phyloP scores from a whole-genome alignment of 2,888 invertebrate species.

The Entomobrya proxima region DNA sequence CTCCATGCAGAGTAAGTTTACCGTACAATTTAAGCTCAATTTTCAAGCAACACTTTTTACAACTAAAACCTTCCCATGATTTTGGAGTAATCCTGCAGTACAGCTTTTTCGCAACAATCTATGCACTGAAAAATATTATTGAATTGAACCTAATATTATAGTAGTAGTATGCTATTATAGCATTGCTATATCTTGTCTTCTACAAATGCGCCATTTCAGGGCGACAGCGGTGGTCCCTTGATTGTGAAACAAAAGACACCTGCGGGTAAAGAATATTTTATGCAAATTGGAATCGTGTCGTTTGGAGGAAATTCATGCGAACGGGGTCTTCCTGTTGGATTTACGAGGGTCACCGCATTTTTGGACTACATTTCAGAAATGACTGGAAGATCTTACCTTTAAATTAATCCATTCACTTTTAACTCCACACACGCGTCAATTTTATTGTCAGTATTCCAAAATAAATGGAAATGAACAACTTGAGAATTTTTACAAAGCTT shows the following conservation, averaged over 20 bases:
- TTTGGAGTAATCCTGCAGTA: too few species aligned
- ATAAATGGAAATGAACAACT: background rate
- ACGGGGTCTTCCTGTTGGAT: conserved; percentile 73
- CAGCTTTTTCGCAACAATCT: too few species aligned
- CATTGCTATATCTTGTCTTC: too few species aligned
- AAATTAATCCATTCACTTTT: background rate
- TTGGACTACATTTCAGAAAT: conserved; percentile 72
- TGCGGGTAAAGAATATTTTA: conserved; percentile 68
- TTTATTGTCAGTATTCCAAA: background rate
- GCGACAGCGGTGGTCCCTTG: conserved; percentile 69
- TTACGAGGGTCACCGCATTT: conserved; percentile 74
- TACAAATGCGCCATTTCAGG: conserved; percentile 14
- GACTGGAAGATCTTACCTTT: conserved; percentile 62
- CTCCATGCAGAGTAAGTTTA: conserved; percentile 72
- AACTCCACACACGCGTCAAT: background rate
- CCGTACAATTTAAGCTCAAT: background rate
- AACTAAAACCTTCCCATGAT: too few species aligned
- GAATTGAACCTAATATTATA: too few species aligned
- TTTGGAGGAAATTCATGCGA: conserved; percentile 75
- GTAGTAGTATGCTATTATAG: too few species aligned
- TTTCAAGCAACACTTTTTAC: background rate
- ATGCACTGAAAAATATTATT: too few species aligned
- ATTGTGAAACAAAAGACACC: conserved; percentile 68
- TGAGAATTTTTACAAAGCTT: background rate
- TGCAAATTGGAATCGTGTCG: conserved; percentile 75